Percentiles rank a stretch among this genome's conserved stretches.
Evolutionary conservation across 2,888 invertebrate genomes (phyloP).

Genomic region (Miltochrista miniata): DNA sequence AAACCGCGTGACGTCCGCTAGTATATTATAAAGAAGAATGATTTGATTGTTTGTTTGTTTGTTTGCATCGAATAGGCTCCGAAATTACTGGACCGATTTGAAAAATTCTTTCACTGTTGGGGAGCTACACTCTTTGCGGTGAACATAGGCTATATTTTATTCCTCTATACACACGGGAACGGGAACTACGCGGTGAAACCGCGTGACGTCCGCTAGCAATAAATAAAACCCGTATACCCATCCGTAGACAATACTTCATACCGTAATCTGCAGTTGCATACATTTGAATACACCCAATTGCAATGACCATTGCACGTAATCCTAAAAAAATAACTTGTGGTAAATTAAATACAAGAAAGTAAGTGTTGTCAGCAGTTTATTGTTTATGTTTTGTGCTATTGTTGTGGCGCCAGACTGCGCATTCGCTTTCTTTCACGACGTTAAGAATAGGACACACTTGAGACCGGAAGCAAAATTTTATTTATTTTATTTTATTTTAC

Average conservation of each 20-base stretch:
- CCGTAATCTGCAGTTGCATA: background rate
- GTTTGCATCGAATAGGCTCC: too few relatives aligned
- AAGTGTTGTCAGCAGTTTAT: slow-evolving; percentile 21
- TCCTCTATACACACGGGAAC: too few relatives aligned
- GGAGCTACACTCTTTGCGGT: too few relatives aligned
- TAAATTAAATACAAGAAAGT: slow-evolving; percentile 36
- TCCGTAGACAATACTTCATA: background rate
- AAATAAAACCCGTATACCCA: background rate
- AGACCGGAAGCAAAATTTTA: slow-evolving; percentile 2
- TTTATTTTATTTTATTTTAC: too few relatives aligned
- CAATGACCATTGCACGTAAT: slow-evolving; percentile 8
- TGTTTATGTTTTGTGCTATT: slow-evolving; percentile 31
- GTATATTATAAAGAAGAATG: too few relatives aligned
- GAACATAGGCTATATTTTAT: too few relatives aligned
- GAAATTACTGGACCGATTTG: too few relatives aligned
- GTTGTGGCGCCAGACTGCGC: slow-evolving; percentile 16
- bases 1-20: too few relatives aligned
- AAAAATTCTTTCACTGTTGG: too few relatives aligned
- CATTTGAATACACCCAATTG: slow-evolving; percentile 3
- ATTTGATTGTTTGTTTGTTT: too few relatives aligned
- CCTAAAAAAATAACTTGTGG: slow-evolving; percentile 8
- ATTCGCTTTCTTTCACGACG: slow-evolving; percentile 32
- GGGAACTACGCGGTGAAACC: too few relatives aligned
- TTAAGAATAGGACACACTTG: slow-evolving; percentile 4
- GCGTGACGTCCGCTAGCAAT: too few relatives aligned